Conservation (phyloP, 2,113 vertebrate species). For the Takifugu flavidus region DNA sequence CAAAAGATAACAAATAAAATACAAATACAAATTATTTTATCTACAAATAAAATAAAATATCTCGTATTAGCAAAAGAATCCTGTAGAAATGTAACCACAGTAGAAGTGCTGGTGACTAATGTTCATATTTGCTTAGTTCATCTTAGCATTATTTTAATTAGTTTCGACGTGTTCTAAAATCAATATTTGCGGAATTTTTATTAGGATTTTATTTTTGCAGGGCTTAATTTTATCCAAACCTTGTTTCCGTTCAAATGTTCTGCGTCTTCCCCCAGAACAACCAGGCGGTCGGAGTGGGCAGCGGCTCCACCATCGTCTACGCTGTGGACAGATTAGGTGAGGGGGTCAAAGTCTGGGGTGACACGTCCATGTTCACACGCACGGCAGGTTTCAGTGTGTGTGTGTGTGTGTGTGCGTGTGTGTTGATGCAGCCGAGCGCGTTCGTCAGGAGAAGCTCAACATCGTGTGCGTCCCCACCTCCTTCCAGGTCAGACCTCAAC, state of each 20-base stretch:
- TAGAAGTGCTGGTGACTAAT: no score
- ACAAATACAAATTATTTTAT: no score
- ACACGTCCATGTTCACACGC: neutral
- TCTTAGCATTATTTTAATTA: no score
- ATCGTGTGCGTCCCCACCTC: conserved; percentile 92
- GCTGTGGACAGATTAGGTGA: conserved; percentile 91
- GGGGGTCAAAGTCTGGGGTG: conserved; percentile 6
- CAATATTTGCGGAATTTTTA: no score
- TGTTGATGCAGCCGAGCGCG: conserved; percentile 81
- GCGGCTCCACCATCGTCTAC: conserved; percentile 94
- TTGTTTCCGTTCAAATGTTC: neutral
- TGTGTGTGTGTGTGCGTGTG: neutral
- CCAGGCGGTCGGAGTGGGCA: conserved; percentile 93
- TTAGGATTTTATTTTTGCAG: no score
- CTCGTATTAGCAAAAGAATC: no score
- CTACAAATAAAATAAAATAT: no score
- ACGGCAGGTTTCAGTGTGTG: neutral
- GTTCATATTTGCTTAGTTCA: no score
- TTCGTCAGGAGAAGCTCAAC: conserved; percentile 89
- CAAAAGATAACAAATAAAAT: no score
- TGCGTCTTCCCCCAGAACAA: conserved; percentile 77
- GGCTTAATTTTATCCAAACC: no score
- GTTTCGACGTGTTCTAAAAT: no score
- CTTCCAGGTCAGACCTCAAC: conserved; percentile 83
- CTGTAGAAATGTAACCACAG: no score